A percentile compares a stretch with the other conserved stretches of the same genome.
These are phyloP conservation scores for Zaprionus vittiger DNA, from an alignment of 1,140 invertebrate species.

Conservation along the genomic window DNA sequence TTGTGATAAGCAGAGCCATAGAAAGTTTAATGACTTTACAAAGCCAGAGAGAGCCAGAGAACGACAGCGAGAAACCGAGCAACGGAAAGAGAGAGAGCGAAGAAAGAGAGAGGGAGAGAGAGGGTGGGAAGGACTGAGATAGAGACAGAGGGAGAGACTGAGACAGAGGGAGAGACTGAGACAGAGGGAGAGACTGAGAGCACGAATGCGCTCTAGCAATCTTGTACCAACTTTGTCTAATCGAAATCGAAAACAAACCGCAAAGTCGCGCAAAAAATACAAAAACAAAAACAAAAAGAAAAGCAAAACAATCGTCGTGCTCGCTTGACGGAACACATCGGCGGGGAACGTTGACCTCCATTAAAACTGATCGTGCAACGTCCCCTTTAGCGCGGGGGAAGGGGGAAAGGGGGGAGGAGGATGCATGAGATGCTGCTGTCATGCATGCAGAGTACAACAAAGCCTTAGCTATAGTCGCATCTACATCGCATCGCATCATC, in stretches of 20 bases:
- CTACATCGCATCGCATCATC: background rate
- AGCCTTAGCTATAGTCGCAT: conserved; percentile 19
- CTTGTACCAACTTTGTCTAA: conserved; percentile 50
- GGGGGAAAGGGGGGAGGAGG: background rate
- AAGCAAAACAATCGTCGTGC: background rate
- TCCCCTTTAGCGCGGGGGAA: background rate
- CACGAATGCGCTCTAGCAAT: background rate
- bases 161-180: background rate
- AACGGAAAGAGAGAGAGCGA: background rate
- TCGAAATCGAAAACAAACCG: conserved; percentile 54
- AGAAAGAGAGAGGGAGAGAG: too few relatives aligned
- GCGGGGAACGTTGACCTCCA: conserved; percentile 57
- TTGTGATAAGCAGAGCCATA: conserved; percentile 65
- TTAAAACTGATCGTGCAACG: conserved; percentile 49
- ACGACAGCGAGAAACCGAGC: background rate
- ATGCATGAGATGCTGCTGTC: background rate
- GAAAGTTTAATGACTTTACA: conserved; percentile 69
- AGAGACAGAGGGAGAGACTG: background rate
- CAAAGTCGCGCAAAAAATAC: conserved; percentile 44
- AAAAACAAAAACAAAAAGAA: background rate
- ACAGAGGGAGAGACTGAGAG: background rate
- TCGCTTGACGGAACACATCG: background rate
- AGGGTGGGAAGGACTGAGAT: too few relatives aligned
- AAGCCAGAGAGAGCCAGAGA: conserved; percentile 2
- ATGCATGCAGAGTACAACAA: conserved; percentile 40